These are phyloP conservation scores for Nothobranchius kuhntae DNA, from an alignment of 2,113 vertebrate genomes.

Conservation along the genomic window DNA sequence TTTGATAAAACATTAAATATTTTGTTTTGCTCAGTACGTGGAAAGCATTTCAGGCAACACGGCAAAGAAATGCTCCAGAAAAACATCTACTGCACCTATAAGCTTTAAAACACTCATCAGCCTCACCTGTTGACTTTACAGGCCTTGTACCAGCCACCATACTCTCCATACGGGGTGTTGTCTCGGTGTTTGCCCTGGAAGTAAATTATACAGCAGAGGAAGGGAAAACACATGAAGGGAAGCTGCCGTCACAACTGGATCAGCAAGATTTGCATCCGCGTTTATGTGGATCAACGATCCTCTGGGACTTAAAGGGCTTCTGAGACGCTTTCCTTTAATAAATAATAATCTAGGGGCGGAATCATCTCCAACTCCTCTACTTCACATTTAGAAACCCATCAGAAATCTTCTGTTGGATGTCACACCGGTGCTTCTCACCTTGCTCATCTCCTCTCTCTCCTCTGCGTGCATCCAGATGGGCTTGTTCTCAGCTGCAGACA, in stretches of 20 bases:
- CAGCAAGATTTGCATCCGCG: constrained; percentile 35
- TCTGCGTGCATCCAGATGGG: constrained; percentile 99
- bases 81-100: no score
- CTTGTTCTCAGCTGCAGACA: constrained; percentile 90
- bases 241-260: constrained; percentile 34
- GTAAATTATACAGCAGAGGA: constrained; percentile 44
- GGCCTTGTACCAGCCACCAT: constrained; percentile 98
- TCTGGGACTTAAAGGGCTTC: background rate
- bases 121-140: constrained; percentile 97
- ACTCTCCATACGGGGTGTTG: constrained; percentile 89
- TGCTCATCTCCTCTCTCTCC: constrained; percentile 96
- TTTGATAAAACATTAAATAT: no score
- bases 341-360: background rate
- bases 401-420: background rate
- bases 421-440: constrained; percentile 76
- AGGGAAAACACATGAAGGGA: constrained; percentile 13
- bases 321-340: background rate
- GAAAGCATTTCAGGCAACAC: no score
- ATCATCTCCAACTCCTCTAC: background rate
- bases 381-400: background rate
- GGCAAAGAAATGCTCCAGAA: no score
- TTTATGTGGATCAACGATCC: constrained; percentile 30
- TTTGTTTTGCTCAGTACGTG: no score
- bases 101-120: no score
- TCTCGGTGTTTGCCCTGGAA: constrained; percentile 89